Conservation (phyloP, 2,797 vertebrate genomes). For the Arctocebus calabarensis region DNA sequence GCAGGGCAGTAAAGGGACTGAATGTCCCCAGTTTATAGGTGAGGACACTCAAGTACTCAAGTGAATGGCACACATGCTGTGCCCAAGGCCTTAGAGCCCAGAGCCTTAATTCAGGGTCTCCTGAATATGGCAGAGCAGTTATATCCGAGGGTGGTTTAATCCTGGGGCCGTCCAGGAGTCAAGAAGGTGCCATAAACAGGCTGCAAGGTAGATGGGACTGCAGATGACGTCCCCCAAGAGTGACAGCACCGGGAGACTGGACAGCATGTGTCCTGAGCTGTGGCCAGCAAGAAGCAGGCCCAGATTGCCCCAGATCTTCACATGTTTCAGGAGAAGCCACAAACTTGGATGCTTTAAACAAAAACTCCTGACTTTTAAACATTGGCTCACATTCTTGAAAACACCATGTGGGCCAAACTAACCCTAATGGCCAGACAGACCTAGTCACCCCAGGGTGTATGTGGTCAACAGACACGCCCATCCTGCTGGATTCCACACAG, state of each 20-base stretch:
- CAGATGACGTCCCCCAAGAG: fast-evolving
- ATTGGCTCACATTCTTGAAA: not conserved
- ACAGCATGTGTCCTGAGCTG: not conserved
- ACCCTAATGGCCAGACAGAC: no score
- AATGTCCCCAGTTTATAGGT: not conserved
- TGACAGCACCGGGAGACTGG: fast-evolving
- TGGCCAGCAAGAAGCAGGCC: no score
- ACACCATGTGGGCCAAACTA: fast-evolving
- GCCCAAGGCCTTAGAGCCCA: not conserved
- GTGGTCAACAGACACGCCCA: not conserved
- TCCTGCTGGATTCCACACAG: not conserved
- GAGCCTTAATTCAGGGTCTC: not conserved
- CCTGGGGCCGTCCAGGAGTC: no score
- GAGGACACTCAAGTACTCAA: not conserved
- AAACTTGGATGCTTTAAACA: not conserved
- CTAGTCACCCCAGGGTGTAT: not conserved
- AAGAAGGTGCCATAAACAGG: not conserved
- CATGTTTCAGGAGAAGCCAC: not conserved
- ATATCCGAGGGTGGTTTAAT: no score
- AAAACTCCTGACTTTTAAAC: not conserved
- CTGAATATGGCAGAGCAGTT: fast-evolving
- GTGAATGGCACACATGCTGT: fast-evolving
- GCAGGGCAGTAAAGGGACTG: not conserved
- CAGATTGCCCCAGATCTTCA: fast-evolving
- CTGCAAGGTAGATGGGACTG: not conserved